Base-by-base conservation (phyloP, 2,888 invertebrate species). In the Conistra vaccinii region DNA sequence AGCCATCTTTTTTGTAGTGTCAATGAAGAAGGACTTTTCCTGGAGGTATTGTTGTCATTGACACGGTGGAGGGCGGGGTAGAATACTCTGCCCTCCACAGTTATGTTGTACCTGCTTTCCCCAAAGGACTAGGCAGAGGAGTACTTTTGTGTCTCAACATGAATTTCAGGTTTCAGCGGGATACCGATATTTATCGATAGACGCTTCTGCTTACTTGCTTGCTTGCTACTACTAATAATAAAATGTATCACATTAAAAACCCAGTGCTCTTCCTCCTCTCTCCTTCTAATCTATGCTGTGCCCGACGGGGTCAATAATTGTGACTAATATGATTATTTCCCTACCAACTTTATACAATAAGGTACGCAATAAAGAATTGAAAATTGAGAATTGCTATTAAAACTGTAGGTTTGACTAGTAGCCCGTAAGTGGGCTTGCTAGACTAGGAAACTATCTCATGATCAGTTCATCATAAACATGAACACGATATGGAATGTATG, bases 381-480 rank as follows among this genome's bases (percentile, higher is more conserved):
- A n/a, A n/a, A n/a, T n/a, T n/a, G n/a, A n/a, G n/a, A n/a, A n/a
- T n/a, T n/a, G n/a, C n/a, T 35, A 17, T 45, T 61, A n/a, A 9
- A 29, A 7, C 26, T 20, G 26, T n/a, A 45, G 12, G 14, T 14
- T 35, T 4, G 3, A 42, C 42, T 42, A 32, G n/a, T 10, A 73
- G n/a, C 17, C 55, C 6, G 17, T 29, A 53, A 35, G 39, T 23
- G 55, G 23, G 32, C 39, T 35, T 14, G 20, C 10, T 35, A 29
- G 20, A n/a, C 29, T 32, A 75, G 53, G 23, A 39, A 39, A 39
- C 9, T 39, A 45, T 0, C 12, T 23, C 48, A 55, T 32, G 55
- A 61, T 76, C 32, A 60, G 58, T 77, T 39, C n/a, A 73, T 73
- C 26, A 42, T 29, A 55, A 65, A 82, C 77, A 66, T 82, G 39